Conservation (phyloP, 53 echinoderm and acorn worm genomes). For the Temnopleurus reevesii region DNA sequence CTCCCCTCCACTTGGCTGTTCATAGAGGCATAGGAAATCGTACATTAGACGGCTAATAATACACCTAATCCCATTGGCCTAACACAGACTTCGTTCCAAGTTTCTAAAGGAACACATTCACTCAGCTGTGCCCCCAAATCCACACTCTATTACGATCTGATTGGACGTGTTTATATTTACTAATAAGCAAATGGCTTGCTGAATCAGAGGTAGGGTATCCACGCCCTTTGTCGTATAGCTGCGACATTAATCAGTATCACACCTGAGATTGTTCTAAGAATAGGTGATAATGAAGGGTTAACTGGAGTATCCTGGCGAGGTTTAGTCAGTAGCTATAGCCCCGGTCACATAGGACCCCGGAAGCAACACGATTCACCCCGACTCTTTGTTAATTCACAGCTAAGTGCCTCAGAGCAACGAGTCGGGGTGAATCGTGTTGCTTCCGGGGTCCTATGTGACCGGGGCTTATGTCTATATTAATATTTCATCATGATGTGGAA, state of each 20-base stretch:
- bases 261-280: not conserved
- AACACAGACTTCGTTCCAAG: not conserved
- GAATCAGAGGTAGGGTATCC: not conserved
- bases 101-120: not conserved
- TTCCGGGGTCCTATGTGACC: no score
- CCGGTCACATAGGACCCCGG: no score
- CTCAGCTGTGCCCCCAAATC: not conserved
- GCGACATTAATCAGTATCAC: not conserved
- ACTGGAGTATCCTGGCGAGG: no score
- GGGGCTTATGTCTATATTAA: no score
- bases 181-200: not conserved
- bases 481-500: no score
- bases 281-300: no score
- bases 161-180: not conserved
- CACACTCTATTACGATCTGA: not conserved
- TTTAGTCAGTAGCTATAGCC: no score
- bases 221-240: slow-evolving; percentile 8
- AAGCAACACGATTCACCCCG: no score
- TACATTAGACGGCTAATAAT: slow-evolving; percentile 20
- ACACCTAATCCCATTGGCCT: not conserved
- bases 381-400: no score
- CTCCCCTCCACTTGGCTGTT: no score
- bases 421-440: no score
- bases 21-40: not conserved
- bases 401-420: no score